Base-by-base conservation (phyloP, 2,888 invertebrate species). In the Rhagonycha fulva region DNA sequence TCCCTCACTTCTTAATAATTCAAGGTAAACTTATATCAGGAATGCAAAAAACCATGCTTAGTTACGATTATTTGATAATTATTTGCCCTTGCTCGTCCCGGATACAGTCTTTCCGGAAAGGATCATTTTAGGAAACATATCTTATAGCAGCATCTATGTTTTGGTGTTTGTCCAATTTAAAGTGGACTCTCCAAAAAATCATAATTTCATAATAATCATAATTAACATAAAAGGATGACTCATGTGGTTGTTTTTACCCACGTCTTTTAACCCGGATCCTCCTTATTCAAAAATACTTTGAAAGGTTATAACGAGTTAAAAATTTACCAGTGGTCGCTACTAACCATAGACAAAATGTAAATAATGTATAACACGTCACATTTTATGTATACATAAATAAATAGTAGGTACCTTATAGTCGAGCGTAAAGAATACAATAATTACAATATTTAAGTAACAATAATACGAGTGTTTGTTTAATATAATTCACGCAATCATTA, bases 1-100 rank as follows among this genome's bases (percentile, higher is more conserved):
- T 70, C 70, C 77, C 71, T 76, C 76, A 71, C 72, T 77, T 75
- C 74, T 77, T 77, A 75, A 69, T 47, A 32, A 77, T 77, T 77
- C 77, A 77, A 77, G 77, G 77, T 75, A 77, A 77, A 75, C 74
- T 32, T 67, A 71, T 72, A 71, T 68, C 66, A 69, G 75, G 75
- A 75, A 74, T 74, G 68, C 66, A 69, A 71, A 71, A 72, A 72
- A 63, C 69, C 32, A 61, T 30, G 60, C 14, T 71, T n/a, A 14
- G 28, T 14, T 28, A 47, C 14, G 19, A 70, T 69, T 24, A 47
- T 70, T 28, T 47, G 76, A 26, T 69, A 72, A 67, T 71, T 71
- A 26, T 14, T n/a, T 61, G 72, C 60, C 67, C 26, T 63, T 73
- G 47, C 23, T 68, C 67, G 28, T 68, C 68, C 73, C 73, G 73